Conservation (phyloP, 2,888 invertebrate genomes). For the Mesodorylaimus sp. region DNA sequence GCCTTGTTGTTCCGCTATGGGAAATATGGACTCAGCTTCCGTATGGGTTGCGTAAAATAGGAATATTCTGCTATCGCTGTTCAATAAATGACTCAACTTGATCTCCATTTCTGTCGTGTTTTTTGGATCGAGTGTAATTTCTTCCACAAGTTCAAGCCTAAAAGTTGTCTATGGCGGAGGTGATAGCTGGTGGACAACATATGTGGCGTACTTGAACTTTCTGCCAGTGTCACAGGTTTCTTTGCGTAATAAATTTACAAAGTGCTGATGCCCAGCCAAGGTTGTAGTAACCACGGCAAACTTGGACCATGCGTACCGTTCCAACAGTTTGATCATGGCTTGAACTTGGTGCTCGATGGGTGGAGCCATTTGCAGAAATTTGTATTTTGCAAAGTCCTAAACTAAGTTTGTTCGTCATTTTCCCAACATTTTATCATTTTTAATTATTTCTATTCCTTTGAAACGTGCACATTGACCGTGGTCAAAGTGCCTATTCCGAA, state of each 20-base stretch:
- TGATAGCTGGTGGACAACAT: too few species aligned
- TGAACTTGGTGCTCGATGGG: slow-evolving; percentile 87
- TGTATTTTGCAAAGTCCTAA: slow-evolving; percentile 9
- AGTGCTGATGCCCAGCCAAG: slow-evolving; percentile 21
- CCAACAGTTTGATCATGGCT: slow-evolving; percentile 81
- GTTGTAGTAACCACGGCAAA: slow-evolving; percentile 24
- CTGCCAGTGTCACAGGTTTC: too few species aligned
- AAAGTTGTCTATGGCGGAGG: too few species aligned
- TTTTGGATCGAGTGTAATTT: slow-evolving; percentile 17
- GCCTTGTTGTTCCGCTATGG: slow-evolving; percentile 50
- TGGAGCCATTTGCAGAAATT: slow-evolving; percentile 61
- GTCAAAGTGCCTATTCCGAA: too few species aligned
- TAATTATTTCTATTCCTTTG: too few species aligned
- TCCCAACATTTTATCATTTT: too few species aligned
- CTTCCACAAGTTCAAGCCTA: slow-evolving; percentile 23
- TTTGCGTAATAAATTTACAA: too few species aligned
- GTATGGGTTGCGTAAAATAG: slow-evolving; percentile 71
- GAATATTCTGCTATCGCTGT: slow-evolving; percentile 73
- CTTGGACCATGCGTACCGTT: slow-evolving; percentile 47
- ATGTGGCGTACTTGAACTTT: too few species aligned
- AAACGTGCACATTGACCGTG: too few species aligned
- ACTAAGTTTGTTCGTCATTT: too few species aligned
- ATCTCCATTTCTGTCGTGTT: not conserved
- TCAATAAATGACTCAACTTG: not conserved
- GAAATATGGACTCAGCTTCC: slow-evolving; percentile 39